These are phyloP conservation scores for Carassius auratus DNA, from an alignment of 2,113 vertebrate species.

Conservation along the genomic window DNA sequence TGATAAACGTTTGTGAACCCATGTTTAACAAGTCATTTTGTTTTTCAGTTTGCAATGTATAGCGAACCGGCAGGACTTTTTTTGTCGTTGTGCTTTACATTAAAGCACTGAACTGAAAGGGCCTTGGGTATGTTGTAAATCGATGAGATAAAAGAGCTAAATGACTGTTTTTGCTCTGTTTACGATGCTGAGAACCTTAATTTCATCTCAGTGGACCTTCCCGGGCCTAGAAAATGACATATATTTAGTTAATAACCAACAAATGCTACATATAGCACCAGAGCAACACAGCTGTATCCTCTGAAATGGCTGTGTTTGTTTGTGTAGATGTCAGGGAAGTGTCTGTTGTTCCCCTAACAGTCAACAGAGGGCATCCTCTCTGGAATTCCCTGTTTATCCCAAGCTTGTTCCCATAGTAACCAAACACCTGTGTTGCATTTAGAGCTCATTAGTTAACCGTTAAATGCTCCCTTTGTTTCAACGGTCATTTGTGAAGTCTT, in stretches of 20 bases:
- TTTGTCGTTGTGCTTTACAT: background rate
- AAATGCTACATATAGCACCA: background rate
- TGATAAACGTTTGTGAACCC: background rate
- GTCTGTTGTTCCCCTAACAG: conserved; percentile 18
- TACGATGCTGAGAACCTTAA: background rate
- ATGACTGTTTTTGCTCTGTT: background rate
- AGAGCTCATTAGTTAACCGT: conserved; percentile 19
- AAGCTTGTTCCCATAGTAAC: background rate
- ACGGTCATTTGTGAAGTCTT: conserved; percentile 29
- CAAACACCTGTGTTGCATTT: conserved; percentile 29
- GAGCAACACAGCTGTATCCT: conserved; percentile 3
- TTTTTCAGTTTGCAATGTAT: background rate
- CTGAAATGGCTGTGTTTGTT: conserved; percentile 23
- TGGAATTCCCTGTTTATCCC: conserved; percentile 17
- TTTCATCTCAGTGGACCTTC: background rate
- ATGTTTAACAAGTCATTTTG: background rate
- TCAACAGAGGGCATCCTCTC: conserved; percentile 39
- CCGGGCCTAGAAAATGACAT: background rate
- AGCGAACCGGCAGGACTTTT: background rate
- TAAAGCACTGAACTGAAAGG: background rate
- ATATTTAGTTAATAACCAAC: conserved; percentile 4
- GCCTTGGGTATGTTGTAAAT: background rate
- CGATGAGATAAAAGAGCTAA: background rate
- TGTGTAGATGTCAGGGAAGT: conserved; percentile 27
- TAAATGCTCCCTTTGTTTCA: conserved; percentile 30